Evolutionary conservation across 2,113 vertebrate genomes (phyloP).

Genomic region (Urocynchramus pylzowi): DNA sequence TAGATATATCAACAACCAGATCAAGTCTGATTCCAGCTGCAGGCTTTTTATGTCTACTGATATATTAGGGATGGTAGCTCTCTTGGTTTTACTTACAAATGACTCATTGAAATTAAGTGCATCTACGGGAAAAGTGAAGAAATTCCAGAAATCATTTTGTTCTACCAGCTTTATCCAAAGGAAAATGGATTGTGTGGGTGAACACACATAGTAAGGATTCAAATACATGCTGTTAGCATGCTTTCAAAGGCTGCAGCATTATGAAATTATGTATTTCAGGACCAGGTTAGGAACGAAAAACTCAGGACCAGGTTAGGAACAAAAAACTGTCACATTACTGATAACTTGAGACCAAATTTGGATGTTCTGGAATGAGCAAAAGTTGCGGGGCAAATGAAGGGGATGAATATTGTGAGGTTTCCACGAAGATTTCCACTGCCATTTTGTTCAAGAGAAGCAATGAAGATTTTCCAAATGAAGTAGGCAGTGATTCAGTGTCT

Average conservation of each 20-base stretch:
- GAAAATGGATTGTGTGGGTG: background rate
- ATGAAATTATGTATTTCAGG: background rate
- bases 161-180: background rate
- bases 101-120: background rate
- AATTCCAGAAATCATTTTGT: background rate
- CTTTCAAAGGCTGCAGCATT: background rate
- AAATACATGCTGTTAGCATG: background rate
- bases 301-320: background rate
- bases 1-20: slow-evolving; percentile 13
- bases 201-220: background rate
- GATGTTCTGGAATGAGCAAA: background rate
- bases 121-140: background rate
- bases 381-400: background rate
- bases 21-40: background rate
- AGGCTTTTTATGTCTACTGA: background rate
- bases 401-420: background rate
- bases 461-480: background rate
- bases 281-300: background rate
- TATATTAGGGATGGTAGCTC: background rate
- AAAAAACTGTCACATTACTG: background rate
- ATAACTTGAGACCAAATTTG: background rate
- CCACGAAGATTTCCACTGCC: background rate
- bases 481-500: background rate
- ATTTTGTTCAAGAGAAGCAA: background rate
- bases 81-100: background rate